Conservation (phyloP, 2,797 vertebrate species). For the Galago senegalensis region DNA sequence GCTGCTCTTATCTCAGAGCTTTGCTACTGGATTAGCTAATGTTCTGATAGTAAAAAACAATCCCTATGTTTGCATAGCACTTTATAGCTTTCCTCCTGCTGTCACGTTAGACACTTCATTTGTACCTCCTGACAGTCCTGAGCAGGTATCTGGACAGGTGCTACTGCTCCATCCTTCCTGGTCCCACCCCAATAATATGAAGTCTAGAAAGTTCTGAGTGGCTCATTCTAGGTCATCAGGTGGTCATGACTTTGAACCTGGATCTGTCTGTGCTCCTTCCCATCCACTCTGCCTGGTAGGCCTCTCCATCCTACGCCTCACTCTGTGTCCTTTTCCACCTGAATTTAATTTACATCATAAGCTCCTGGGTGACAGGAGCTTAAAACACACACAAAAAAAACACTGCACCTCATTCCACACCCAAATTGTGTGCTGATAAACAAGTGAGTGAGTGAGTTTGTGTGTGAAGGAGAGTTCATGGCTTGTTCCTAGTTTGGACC, state of each 20-base stretch:
- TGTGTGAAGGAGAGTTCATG: not conserved
- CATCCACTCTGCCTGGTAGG: not conserved
- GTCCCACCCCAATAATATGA: not conserved
- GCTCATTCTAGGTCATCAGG: not conserved
- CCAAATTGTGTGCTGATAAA: not conserved
- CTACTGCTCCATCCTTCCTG: not conserved
- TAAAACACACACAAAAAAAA: not conserved
- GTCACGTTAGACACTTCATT: not conserved
- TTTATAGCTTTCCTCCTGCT: not conserved
- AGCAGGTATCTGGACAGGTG: not conserved
- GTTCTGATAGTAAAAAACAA: constrained; percentile 32
- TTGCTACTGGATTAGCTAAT: not conserved
- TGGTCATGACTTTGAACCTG: not conserved
- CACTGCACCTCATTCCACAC: too few species aligned
- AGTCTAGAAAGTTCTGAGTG: not conserved
- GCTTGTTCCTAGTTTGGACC: too few species aligned
- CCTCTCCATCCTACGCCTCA: not conserved
- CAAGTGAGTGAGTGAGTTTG: not conserved
- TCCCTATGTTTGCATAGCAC: not conserved
- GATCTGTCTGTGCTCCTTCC: not conserved
- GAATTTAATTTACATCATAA: constrained; percentile 32
- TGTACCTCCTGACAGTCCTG: not conserved
- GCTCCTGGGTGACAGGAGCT: not conserved
- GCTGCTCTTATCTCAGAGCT: not conserved
- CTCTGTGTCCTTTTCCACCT: too few species aligned